Percentiles rank a stretch among this genome's conserved stretches.
phyloP scores from a whole-genome alignment of 1,140 invertebrate species.

The Tribolium madens region DNA sequence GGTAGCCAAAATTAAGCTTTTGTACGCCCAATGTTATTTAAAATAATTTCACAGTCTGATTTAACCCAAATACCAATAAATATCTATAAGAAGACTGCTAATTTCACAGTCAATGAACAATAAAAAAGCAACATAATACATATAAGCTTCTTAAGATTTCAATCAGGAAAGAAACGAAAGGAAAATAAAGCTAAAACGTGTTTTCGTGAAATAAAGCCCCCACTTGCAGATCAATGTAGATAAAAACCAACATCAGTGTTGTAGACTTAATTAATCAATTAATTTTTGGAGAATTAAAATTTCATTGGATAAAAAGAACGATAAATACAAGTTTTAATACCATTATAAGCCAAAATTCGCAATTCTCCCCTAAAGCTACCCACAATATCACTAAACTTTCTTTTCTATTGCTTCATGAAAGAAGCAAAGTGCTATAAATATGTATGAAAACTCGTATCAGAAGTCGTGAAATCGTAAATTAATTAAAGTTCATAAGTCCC shows the following conservation, averaged over 20 bases:
- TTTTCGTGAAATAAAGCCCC: background rate
- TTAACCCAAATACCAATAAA: background rate
- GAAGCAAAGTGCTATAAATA: background rate
- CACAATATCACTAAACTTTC: background rate
- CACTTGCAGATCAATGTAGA: too few species aligned
- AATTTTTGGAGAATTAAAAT: too few species aligned
- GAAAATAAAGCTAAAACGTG: background rate
- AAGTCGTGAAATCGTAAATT: background rate
- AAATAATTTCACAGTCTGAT: background rate
- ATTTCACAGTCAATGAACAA: background rate
- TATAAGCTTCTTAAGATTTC: background rate
- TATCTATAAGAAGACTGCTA: background rate
- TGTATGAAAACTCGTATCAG: background rate
- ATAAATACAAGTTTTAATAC: background rate
- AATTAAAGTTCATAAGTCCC: background rate
- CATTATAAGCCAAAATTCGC: background rate
- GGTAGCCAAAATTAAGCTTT: background rate
- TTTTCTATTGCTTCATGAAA: background rate
- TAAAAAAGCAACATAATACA: background rate
- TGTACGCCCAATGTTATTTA: background rate
- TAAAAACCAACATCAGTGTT: background rate
- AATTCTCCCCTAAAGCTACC: background rate
- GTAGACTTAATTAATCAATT: background rate
- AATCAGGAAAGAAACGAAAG: background rate
- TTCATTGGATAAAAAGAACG: too few species aligned